These are phyloP conservation scores for Dasyurus viverrinus DNA, from an alignment of 2,113 vertebrate species.

Conservation along the genomic window DNA sequence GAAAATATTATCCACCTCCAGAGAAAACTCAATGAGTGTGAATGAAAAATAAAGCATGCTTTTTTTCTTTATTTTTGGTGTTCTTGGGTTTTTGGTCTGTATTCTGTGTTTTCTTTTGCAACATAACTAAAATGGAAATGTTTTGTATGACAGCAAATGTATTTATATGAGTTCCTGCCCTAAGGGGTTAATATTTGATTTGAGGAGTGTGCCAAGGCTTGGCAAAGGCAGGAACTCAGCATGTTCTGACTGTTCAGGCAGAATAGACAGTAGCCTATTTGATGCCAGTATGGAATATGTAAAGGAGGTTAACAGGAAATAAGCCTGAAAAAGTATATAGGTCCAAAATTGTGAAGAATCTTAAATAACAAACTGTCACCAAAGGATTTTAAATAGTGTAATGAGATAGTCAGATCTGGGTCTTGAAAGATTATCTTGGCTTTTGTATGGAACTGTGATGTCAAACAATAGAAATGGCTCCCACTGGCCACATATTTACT, in stretches of 20 bases:
- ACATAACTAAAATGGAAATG: background rate
- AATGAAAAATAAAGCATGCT: background rate
- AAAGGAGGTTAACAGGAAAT: background rate
- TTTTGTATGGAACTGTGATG: background rate
- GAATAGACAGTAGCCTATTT: background rate
- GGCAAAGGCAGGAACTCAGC: background rate
- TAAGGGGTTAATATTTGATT: background rate
- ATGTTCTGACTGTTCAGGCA: background rate
- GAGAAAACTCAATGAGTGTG: background rate
- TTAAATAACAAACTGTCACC: background rate
- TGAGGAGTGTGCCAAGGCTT: background rate
- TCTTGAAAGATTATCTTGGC: background rate
- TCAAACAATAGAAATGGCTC: background rate
- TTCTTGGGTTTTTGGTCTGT: background rate
- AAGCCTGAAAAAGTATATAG: background rate
- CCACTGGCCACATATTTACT: background rate
- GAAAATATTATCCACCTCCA: background rate
- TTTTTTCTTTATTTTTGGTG: background rate
- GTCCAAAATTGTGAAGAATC: background rate
- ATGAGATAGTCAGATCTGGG: background rate
- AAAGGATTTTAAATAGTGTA: background rate
- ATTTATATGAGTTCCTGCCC: no score
- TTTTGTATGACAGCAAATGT: background rate
- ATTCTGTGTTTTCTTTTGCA: background rate
- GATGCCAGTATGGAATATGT: background rate